phyloP scores from a whole-genome alignment of 2,797 vertebrate genomes.

The Sebastes itinus region DNA sequence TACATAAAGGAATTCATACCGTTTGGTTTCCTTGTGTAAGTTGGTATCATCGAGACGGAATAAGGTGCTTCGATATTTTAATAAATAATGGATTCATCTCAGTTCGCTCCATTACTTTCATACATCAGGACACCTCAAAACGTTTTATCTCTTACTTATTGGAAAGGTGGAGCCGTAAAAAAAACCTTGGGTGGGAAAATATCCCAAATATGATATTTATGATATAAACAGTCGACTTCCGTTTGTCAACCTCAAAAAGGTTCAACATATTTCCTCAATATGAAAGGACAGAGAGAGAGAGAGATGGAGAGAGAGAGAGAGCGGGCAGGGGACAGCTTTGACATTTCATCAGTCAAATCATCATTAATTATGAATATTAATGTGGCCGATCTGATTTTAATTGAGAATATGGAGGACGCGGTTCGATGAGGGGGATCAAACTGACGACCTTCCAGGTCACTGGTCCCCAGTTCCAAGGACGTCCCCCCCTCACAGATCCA shows the following conservation, averaged over 20 bases:
- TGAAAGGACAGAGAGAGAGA: background rate
- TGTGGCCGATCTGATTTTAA: background rate
- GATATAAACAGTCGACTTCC: too few species aligned
- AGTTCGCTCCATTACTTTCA: background rate
- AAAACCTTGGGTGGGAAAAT: background rate
- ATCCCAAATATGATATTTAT: background rate
- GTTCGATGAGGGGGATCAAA: slow-evolving; percentile 22
- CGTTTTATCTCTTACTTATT: background rate
- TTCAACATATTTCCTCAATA: background rate
- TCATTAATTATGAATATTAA: slow-evolving; percentile 34
- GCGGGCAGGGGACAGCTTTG: background rate
- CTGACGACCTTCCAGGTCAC: background rate
- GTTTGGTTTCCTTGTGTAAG: background rate
- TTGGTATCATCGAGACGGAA: background rate
- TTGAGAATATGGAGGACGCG: background rate
- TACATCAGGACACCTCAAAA: background rate
- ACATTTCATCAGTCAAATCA: slow-evolving; percentile 50
- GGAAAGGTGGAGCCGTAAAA: background rate
- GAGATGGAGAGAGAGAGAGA: background rate
- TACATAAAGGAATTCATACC: background rate
- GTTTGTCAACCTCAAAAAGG: background rate
- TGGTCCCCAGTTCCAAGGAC: slow-evolving; percentile 23
- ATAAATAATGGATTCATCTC: background rate
- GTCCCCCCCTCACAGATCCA: background rate
- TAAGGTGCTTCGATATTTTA: background rate